Conservation (phyloP, 2,888 invertebrate species). For the Ganaspis brasiliensis region DNA sequence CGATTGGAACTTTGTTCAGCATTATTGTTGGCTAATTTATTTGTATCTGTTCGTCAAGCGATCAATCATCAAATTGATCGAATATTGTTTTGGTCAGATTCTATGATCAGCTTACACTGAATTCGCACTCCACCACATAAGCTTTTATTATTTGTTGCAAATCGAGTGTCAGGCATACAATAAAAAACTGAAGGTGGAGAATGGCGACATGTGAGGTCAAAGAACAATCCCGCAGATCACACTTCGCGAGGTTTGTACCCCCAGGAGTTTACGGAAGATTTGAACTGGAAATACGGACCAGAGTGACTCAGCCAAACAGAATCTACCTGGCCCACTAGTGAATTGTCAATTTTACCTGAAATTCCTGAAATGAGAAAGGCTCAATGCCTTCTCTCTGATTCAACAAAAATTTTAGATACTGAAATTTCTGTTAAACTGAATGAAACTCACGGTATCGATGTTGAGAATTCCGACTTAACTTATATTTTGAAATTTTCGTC, state of each 20-base stretch:
- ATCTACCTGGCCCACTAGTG: too few relatives aligned
- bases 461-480: too few relatives aligned
- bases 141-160: not conserved
- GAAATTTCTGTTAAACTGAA: too few relatives aligned
- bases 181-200: not conserved
- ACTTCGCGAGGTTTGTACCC: not conserved
- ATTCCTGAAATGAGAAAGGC: too few relatives aligned
- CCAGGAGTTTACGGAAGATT: not conserved
- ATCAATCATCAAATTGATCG: not conserved
- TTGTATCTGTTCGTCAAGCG: not conserved
- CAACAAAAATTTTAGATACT: too few relatives aligned
- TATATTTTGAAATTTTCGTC: too few relatives aligned
- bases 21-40: not conserved
- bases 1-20: not conserved
- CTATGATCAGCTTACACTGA: not conserved
- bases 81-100: not conserved
- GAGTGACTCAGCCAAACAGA: too few relatives aligned
- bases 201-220: not conserved
- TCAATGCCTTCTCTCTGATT: too few relatives aligned
- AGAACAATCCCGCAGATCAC: not conserved
- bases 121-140: not conserved
- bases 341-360: too few relatives aligned
- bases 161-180: not conserved
- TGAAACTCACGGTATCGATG: too few relatives aligned
- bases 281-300: not conserved